Evolutionary conservation across 2,797 vertebrate genomes (phyloP), one percentile per base, ranked within the genome.

Genomic region (Myotis findleyi): DNA sequence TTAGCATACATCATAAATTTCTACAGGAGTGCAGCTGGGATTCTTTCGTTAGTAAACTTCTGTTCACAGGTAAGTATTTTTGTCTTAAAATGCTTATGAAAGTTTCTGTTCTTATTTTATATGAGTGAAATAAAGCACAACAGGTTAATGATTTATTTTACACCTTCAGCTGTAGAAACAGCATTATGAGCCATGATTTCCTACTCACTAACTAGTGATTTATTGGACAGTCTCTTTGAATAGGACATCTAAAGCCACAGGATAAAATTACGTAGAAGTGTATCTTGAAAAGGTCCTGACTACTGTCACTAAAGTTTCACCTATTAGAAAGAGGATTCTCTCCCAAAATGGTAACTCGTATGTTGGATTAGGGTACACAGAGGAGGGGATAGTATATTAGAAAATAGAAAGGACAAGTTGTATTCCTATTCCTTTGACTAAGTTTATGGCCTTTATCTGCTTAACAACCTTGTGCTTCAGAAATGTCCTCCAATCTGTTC

Each of bases 51-150:
- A 91, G 64, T 62, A 79, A 95, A 96, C 68, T 89, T 89, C 64
- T 94, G 21, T 84, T 95, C n/a, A 91, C 47, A 80, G 47, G 16
- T 36, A 88, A 49, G 59, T 89, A 93, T 69, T 76, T 92, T 49
- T 88, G 17, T 76, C 57, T 87, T 71, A 84, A 71, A 66, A 87
- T 64, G 30, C 38, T 94, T 68, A 71, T 30, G 25, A n/a, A 53
- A 89, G n/a, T 91, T 27, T 87, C 41, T 86, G 20, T 55, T 16
- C 30, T 33, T 91, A 47, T 36, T 76, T 73, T 55, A 30, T 14
- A 57, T 23, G 23, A 88, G 49, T 91, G 38, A 96, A 53, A 12
- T 94, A 87, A 95, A 96, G 84, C 89, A 97, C 55, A 93, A 91
- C 41, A 81, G 20, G 44, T 81, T 87, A 87, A 72, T 51, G 27